Evolutionary conservation across 2,113 vertebrate genomes (phyloP), one percentile per base, ranked within the genome.

Genomic region (Hirundichthys speculiger): DNA sequence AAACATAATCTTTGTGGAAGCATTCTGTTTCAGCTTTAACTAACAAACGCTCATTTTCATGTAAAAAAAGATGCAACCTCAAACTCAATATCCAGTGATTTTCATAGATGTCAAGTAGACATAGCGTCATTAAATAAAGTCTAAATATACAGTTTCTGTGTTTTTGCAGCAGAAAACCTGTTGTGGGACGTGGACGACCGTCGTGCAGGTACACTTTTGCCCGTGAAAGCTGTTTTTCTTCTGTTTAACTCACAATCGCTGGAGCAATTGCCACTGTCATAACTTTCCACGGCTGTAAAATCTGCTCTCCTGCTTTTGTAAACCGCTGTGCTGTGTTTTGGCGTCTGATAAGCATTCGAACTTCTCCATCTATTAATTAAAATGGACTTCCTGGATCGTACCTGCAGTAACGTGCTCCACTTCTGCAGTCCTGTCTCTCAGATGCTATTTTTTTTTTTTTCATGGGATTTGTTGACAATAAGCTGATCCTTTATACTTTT

Each of bases 241-340:
- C 21, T 42, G 40, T 59, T 74, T 53, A 61, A n/a, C 24, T 27
- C 22, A 11, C 1, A 9, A 15, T 62, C 20, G 13, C 13, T 48
- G 14, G 13, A 50, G 21, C 18, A 13, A 24, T 16, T 19, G 34
- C 48, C 19, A 10, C 8, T 24, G 16, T 18, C 22, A 39, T 59
- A 50, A 73, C 25, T 70, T 72, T 51, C 42, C 38, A 49, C 54
- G 39, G 42, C 27, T 22, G 13, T 55, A 49, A 64, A 64, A 56
- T 13, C 48, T 39, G 7, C 0, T 24, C 12, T 45, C 45, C 1
- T 1, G 10, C 45, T 22, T 7, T 65, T 46, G 22, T 21, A 56
- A 73, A 66, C 34, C 12, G 14, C 1, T 19, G 15, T 19, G 14
- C 13, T 9, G 14, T 1, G 53, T 12, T 63, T 56, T 21, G 13